Evolutionary conservation across 2,113 vertebrate genomes (phyloP).

Genomic region (Heterotilapia buettikoferi): DNA sequence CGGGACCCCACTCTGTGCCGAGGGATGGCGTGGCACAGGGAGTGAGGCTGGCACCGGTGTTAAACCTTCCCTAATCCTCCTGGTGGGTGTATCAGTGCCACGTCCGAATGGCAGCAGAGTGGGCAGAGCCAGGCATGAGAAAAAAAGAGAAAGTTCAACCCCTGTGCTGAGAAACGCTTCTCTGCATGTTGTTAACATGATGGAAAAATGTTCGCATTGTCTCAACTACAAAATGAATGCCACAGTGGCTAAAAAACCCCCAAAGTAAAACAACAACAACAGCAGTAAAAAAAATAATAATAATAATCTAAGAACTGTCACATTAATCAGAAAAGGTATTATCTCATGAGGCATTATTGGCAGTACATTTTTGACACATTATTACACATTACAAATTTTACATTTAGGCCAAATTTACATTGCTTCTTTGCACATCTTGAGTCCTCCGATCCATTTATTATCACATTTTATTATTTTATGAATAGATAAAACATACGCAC

Average conservation of each 20-base stretch:
- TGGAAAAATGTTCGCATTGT: neutral
- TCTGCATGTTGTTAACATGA: constrained; percentile 16
- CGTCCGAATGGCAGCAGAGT: constrained; percentile 31
- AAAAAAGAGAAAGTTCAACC: constrained; percentile 39
- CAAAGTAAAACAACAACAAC: neutral
- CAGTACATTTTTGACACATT: neutral
- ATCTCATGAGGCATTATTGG: neutral
- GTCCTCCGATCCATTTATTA: neutral
- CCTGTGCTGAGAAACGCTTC: constrained; percentile 13
- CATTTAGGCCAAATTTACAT: neutral
- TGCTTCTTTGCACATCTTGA: neutral
- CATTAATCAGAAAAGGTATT: neutral
- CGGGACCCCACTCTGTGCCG: constrained; percentile 60
- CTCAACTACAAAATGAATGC: neutral
- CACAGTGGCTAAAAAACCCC: accelerated
- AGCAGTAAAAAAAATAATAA: neutral
- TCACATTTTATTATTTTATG: neutral
- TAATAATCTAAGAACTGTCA: neutral
- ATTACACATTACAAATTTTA: neutral
- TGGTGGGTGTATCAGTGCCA: constrained; percentile 59
- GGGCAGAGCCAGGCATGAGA: constrained; percentile 17
- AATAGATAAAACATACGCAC: neutral
- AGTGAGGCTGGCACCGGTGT: constrained; percentile 50
- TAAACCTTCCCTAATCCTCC: constrained; percentile 66
- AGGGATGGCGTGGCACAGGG: constrained; percentile 58